These are phyloP conservation scores for Crocodylus rhombifer DNA, from an alignment of 2,797 vertebrate species.

Conservation along the genomic window DNA sequence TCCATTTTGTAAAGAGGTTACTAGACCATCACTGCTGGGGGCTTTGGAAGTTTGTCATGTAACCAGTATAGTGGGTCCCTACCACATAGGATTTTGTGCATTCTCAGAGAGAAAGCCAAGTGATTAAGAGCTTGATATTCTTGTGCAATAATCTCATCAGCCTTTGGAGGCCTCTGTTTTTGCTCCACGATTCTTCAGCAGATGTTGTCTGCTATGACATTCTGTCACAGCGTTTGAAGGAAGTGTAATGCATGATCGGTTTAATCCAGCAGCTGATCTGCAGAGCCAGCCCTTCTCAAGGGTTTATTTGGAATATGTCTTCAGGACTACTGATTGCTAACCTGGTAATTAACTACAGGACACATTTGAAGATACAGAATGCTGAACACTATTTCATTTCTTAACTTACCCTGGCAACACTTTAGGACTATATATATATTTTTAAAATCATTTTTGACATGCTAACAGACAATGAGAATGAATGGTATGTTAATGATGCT, in stretches of 20 bases:
- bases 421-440: constrained; percentile 25
- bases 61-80: neutral
- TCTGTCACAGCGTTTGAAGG: neutral
- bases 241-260: neutral
- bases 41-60: neutral
- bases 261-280: neutral
- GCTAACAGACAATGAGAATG: constrained; percentile 22
- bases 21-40: neutral
- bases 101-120: neutral
- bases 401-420: constrained; percentile 3
- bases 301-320: neutral
- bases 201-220: neutral
- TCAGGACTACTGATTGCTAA: constrained; percentile 6
- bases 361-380: neutral
- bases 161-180: neutral
- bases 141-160: neutral
- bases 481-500: constrained; percentile 15
- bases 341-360: constrained; percentile 5
- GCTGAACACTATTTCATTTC: neutral
- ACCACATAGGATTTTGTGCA: neutral
- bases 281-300: neutral
- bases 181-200: neutral
- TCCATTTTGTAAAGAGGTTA: neutral
- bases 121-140: neutral
- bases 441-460: constrained; percentile 56